These are phyloP conservation scores for Raja brachyura DNA, from an alignment of 2,113 vertebrate genomes.

Conservation along the genomic window DNA sequence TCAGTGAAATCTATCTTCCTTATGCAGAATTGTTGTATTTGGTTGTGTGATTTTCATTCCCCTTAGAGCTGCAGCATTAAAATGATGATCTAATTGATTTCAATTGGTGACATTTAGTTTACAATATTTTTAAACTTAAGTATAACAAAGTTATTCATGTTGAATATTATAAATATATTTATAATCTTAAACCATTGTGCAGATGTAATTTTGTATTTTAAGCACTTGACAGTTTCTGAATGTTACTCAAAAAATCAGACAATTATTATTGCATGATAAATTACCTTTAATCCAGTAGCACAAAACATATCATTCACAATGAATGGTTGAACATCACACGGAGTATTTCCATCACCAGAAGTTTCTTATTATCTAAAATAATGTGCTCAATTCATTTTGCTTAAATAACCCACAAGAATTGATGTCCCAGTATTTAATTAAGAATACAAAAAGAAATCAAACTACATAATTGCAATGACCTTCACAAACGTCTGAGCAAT, in stretches of 20 bases:
- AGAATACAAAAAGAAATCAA: neutral
- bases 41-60: neutral
- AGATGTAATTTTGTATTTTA: no score
- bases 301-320: neutral
- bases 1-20: neutral
- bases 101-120: neutral
- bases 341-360: neutral
- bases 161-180: no score
- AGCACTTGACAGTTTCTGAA: neutral
- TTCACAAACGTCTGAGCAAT: neutral
- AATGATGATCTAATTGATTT: neutral
- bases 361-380: slow-evolving; percentile 2
- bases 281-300: slow-evolving; percentile 7
- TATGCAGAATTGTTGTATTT: neutral
- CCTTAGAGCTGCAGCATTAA: no score
- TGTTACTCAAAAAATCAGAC: neutral
- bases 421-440: neutral
- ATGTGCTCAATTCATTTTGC: neutral
- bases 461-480: neutral
- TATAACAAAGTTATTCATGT: neutral
- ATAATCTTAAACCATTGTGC: no score
- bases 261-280: neutral
- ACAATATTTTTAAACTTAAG: neutral
- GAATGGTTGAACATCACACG: neutral
- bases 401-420: neutral